These are phyloP conservation scores for Nothocercus julius DNA, from an alignment of 2,113 vertebrate genomes.

Conservation along the genomic window DNA sequence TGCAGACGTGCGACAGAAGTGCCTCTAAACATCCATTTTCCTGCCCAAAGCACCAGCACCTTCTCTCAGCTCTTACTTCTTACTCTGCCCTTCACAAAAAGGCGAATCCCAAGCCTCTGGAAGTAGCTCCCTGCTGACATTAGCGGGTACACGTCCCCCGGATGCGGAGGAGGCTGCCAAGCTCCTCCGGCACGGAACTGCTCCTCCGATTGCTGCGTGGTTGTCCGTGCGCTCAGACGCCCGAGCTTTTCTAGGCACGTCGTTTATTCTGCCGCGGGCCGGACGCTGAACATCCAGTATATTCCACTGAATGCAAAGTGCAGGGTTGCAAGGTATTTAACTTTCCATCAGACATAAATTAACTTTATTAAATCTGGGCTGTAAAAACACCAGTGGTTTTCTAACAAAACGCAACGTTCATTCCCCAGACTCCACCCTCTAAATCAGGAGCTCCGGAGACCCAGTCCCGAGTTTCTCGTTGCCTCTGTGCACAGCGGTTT, in stretches of 20 bases:
- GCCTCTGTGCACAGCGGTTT: fast-evolving
- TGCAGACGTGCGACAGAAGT: neutral
- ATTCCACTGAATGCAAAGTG: neutral
- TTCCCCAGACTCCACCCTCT: neutral
- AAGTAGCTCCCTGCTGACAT: neutral
- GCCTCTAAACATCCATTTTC: neutral
- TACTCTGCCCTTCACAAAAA: neutral
- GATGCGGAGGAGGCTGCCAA: neutral
- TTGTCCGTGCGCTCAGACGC: neutral
- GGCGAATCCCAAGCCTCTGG: neutral
- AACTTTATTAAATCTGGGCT: slow-evolving; percentile 17
- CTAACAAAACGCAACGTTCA: neutral
- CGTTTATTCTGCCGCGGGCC: neutral
- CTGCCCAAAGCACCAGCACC: neutral
- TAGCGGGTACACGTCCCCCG: neutral
- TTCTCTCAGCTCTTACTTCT: neutral
- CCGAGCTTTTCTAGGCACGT: neutral
- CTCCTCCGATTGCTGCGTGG: neutral
- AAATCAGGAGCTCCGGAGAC: neutral
- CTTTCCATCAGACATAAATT: neutral
- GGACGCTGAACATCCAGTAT: neutral
- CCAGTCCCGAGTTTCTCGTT: neutral
- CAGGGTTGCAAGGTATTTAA: neutral
- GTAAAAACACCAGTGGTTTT: neutral
- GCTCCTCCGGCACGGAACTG: neutral